Evolutionary conservation across 1,140 invertebrate species (phyloP), one percentile per base, ranked within the genome.

Genomic region (Schmidtea mediterranea): DNA sequence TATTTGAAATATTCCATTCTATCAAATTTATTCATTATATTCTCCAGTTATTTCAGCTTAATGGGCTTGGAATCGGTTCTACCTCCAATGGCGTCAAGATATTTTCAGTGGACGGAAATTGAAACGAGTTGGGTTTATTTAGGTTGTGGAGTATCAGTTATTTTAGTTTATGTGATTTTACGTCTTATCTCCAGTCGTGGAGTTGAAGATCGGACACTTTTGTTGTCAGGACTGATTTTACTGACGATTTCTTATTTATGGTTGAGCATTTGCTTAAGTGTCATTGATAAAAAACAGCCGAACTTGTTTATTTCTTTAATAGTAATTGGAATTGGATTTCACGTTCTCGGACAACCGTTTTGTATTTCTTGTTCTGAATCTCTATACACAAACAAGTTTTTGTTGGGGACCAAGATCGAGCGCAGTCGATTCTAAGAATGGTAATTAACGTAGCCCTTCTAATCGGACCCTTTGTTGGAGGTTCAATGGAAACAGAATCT

Each of bases 61-160:
- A 48, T 48, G 46, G 46, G 15, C 13, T 15, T 48, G 22, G 46
- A 48, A 37, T 18, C 46, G 12, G 23, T 13, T 37, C 24, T 48
- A 23, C 12, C 46, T 12, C 46, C 46, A 39, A n/a, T 40, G 15
- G 12, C 23, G 3, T 22, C 15, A 6, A 12, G 12, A 21, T n/a
- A 48, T 23, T 48, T 36, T 40, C 15, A 24, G 10, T 48, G 46
- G 46, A 23, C 15, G 9, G 46, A 48, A 22, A 38, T 32, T 5
- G n/a, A 48, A 5, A 24, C 23, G 5, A 48, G 46, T 23, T 48
- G 18, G 16, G 36, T 48, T 24, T 45, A 45, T 21, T 21, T 45
- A 45, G 15, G 10, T 5, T 15, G 19, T 45, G 15, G 15, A 21
- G 10, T 45, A 8, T 21, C 21, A 2, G 21, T 45, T 8, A 45